Evolutionary conservation across 1,140 invertebrate genomes (phyloP).

Genomic region (Sitophilus oryzae): DNA sequence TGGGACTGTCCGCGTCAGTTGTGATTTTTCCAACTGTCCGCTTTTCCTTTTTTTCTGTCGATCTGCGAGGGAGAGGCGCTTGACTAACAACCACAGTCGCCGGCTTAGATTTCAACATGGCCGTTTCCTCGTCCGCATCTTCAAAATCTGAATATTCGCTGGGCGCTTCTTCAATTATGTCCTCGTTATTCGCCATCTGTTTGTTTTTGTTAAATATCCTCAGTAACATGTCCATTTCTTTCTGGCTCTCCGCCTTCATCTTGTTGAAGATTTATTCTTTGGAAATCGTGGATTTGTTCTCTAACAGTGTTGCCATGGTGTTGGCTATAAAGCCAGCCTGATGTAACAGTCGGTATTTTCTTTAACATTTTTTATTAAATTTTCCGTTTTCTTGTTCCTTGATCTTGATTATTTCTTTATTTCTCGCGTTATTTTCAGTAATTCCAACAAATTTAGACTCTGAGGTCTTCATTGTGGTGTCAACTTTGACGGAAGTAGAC

Average conservation of each 20-base stretch:
- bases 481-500: too few relatives aligned
- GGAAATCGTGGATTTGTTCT: slow-evolving; percentile 50
- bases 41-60: slow-evolving; percentile 33
- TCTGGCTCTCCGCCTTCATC: slow-evolving; percentile 53
- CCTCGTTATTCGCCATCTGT: slow-evolving; percentile 37
- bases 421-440: too few relatives aligned
- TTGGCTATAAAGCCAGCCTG: slow-evolving; percentile 46
- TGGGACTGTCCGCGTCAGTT: slow-evolving; percentile 49
- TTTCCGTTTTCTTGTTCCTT: too few relatives aligned
- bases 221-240: slow-evolving; percentile 66
- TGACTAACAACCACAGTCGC: slow-evolving; percentile 19
- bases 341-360: slow-evolving; percentile 11
- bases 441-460: slow-evolving; percentile 23
- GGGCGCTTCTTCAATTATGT: slow-evolving; percentile 20
- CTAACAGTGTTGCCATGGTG: too few relatives aligned
- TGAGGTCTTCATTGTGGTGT: slow-evolving; percentile 17
- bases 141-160: slow-evolving; percentile 23
- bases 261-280: slow-evolving; percentile 55
- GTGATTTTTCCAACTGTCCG: slow-evolving; percentile 8
- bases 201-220: slow-evolving; percentile 61
- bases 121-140: slow-evolving; percentile 33
- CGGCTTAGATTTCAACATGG: slow-evolving; percentile 33
- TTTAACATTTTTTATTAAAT: too few relatives aligned
- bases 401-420: neutral
- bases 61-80: slow-evolving; percentile 37